These are phyloP conservation scores for Caenorhabditis inopinata DNA, from an alignment of 1,140 invertebrate genomes.

Conservation along the genomic window DNA sequence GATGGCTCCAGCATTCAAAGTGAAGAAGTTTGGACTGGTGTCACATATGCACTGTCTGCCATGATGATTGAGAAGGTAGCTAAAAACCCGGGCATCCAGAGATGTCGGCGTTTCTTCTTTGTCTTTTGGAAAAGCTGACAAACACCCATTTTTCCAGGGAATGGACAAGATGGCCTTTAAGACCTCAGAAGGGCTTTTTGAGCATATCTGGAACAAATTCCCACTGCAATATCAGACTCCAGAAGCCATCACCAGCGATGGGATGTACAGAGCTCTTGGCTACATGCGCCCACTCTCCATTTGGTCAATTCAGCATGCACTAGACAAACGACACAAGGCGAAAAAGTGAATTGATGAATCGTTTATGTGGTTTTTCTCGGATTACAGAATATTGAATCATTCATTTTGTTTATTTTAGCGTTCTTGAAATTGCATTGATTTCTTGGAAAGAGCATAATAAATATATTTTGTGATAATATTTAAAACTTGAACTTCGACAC, in stretches of 20 bases:
- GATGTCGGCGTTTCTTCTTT: too few relatives aligned
- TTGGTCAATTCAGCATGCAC: slow-evolving; percentile 79
- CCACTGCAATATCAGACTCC: slow-evolving; percentile 86
- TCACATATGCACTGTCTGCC: slow-evolving; percentile 80
- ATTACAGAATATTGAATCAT: too few relatives aligned
- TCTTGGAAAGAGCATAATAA: too few relatives aligned
- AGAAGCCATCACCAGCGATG: slow-evolving; percentile 79
- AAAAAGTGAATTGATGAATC: not conserved
- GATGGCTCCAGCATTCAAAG: slow-evolving; percentile 80
- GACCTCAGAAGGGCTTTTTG: slow-evolving; percentile 81
- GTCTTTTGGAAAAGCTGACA: too few relatives aligned
- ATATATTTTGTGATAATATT: too few relatives aligned
- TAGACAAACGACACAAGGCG: not conserved
- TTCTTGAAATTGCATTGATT: too few relatives aligned
- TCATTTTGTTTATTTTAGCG: too few relatives aligned
- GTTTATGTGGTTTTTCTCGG: not conserved
- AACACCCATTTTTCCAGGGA: slow-evolving; percentile 72
- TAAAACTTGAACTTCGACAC: too few relatives aligned
- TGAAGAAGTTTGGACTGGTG: slow-evolving; percentile 87
- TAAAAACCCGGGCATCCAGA: too few relatives aligned
- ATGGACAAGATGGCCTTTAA: slow-evolving; percentile 81
- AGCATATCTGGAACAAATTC: slow-evolving; percentile 77
- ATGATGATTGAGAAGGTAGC: slow-evolving; percentile 71
- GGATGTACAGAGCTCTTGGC: slow-evolving; percentile 79
- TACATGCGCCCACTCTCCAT: slow-evolving; percentile 88